Percentiles rank a stretch among this genome's conserved stretches.
Conservation (phyloP, 1,140 invertebrate genomes). For the Anastrepha ludens region DNA sequence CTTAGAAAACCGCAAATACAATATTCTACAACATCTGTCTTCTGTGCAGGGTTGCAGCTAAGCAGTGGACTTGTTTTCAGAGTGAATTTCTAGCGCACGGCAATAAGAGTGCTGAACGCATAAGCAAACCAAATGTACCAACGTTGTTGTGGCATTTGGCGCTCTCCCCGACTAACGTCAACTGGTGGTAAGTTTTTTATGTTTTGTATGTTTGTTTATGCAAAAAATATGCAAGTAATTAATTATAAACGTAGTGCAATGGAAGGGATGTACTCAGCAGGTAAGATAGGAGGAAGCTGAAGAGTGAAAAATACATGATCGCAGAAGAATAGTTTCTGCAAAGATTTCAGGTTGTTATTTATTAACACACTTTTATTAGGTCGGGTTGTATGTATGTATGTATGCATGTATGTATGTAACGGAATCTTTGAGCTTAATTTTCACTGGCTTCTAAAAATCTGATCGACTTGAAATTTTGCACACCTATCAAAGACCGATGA, state of each 20-base stretch:
- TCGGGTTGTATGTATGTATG: too few relatives aligned
- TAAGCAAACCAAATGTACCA: not conserved
- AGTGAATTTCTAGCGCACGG: not conserved
- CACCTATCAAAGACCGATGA: too few relatives aligned
- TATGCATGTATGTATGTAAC: too few relatives aligned
- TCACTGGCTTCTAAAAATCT: too few relatives aligned
- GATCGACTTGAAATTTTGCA: too few relatives aligned
- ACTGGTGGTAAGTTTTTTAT: constrained; percentile 20
- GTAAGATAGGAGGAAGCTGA: not conserved
- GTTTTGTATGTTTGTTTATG: constrained; percentile 7
- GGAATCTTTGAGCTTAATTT: too few relatives aligned
- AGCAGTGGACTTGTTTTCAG: not conserved
- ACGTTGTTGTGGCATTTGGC: not conserved
- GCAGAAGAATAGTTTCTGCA: too few relatives aligned
- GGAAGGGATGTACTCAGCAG: not conserved
- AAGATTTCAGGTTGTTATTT: not conserved
- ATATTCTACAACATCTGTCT: not conserved
- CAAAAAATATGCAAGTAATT: constrained; percentile 33
- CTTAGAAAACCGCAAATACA: too few relatives aligned
- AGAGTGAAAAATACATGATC: too few relatives aligned
- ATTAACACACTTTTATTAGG: too few relatives aligned
- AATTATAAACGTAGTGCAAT: constrained; percentile 5
- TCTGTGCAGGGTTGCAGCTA: constrained; percentile 9
- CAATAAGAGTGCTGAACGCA: not conserved
- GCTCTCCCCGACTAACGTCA: constrained; percentile 10